Evolutionary conservation across 2,113 vertebrate genomes (phyloP), one percentile per base, ranked within the genome.

Genomic region (Lycaon pictus): DNA sequence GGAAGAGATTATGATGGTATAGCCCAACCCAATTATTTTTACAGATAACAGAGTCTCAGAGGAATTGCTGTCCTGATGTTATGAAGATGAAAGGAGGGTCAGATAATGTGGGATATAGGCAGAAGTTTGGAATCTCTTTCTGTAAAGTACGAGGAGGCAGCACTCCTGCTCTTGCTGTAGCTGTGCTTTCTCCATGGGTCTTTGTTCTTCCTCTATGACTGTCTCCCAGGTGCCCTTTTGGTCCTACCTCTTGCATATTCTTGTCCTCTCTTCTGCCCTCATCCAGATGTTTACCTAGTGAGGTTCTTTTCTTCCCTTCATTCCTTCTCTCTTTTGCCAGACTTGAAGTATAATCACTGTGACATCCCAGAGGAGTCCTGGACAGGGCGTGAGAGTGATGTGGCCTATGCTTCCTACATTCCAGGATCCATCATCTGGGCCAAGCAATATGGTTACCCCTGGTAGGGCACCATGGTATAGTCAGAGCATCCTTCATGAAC

Each of bases 391-490:
- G 98, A 99, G 35, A 97, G 92, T 48, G 98, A 99, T 20, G 92
- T 98, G 56, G 97, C 98, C 91, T 98, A 98, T 81, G 98, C 98
- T 35, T 90, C 96, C 76, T 98, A 98, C 29, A 90, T 99, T 6
- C 98, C 99, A 43, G 99, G 99, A 79, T 99, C 98, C 51, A 97
- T 99, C 79, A 98, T 99, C 88, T 99, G 99, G 99, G 98, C 98
- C 55, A 98, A 98, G 94, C 99, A 98, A 51, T 95, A 96, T 65
- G 98, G 98, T 89, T 99, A 98, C 74, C 98, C 99, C 37, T 99
- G 99, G 99, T 99, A 98, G 67, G 98, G 48, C 77, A 29, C 51
- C 37, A 20, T 55, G 62, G 27, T 17, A 72, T 56, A 90, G 67
- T 53, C 15, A 58, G 72, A 90, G 8, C 51, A 22, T 65, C 35